Conservation (phyloP, 2,888 invertebrate species). For the Muscina levida region DNA sequence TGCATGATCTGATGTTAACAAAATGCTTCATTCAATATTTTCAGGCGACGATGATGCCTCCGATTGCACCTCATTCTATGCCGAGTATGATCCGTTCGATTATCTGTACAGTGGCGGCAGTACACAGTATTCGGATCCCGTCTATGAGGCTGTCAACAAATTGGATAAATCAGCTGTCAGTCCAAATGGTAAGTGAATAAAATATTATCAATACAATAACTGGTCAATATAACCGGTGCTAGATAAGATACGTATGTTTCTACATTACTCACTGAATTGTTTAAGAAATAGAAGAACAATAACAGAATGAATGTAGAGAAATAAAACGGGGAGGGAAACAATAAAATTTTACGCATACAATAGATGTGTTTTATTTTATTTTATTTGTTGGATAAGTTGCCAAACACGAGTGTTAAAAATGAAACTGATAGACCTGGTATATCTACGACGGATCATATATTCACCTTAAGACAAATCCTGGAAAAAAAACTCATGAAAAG, state of each 20-base stretch:
- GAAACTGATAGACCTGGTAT: too few species aligned
- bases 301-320: too few species aligned
- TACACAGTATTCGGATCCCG: constrained; percentile 85
- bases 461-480: too few species aligned
- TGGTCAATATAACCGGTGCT: too few species aligned
- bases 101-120: constrained; percentile 85
- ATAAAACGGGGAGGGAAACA: too few species aligned
- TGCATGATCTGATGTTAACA: constrained; percentile 9
- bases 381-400: too few species aligned
- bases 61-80: constrained; percentile 85
- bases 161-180: constrained; percentile 81
- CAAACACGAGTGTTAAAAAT: too few species aligned
- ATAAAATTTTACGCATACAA: too few species aligned
- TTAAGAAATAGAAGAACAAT: constrained; percentile 5
- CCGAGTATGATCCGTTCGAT: constrained; percentile 89
- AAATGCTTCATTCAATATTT: constrained; percentile 77
- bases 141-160: constrained; percentile 85
- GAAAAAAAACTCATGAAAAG: too few species aligned
- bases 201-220: too few species aligned
- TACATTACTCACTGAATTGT: neutral
- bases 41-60: constrained; percentile 82
- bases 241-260: neutral
- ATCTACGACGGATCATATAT: too few species aligned
- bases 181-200: constrained; percentile 75
- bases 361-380: too few species aligned